These are phyloP conservation scores for Teleiodes luculella DNA, from an alignment of 2,888 invertebrate genomes.

Conservation along the genomic window DNA sequence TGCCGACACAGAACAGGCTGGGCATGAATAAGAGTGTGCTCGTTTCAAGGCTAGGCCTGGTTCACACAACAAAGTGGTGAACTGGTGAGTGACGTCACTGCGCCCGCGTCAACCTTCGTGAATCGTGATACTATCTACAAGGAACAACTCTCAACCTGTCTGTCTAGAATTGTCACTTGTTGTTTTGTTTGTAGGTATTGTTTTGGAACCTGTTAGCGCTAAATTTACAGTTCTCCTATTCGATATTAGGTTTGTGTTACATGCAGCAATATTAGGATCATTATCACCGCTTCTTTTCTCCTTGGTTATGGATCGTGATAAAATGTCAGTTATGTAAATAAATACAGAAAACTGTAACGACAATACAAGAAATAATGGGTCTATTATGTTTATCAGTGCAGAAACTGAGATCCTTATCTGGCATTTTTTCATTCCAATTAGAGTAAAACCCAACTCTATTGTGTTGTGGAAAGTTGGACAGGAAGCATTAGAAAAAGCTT, in stretches of 20 bases:
- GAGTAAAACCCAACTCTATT: conserved; percentile 27
- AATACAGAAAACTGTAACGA: not conserved
- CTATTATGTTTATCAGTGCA: conserved; percentile 27
- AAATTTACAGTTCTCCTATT: not conserved
- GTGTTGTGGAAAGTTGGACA: conserved; percentile 20
- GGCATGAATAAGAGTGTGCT: conserved; percentile 5
- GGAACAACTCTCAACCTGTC: conserved; percentile 35
- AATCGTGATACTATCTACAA: conserved; percentile 28
- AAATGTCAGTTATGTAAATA: not conserved
- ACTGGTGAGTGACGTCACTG: conserved; percentile 19
- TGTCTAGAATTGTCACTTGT: conserved; percentile 31
- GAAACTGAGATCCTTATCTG: conserved; percentile 25
- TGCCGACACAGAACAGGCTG: conserved; percentile 7
- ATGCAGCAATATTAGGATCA: too few species aligned
- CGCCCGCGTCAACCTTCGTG: conserved; percentile 36
- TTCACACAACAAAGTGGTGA: not conserved
- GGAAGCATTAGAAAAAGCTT: conserved; percentile 6
- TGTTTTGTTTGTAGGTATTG: not conserved
- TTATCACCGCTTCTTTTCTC: too few species aligned
- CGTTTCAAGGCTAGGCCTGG: conserved; percentile 4
- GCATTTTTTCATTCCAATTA: conserved; percentile 16
- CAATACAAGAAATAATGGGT: conserved; percentile 22
- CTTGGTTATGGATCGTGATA: too few species aligned
- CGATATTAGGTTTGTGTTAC: too few species aligned
- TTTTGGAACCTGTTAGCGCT: not conserved